Percentiles rank a stretch among this genome's conserved stretches.
These are phyloP conservation scores for Mus pahari DNA, from an alignment of 2,113 vertebrate genomes.

Conservation along the genomic window DNA sequence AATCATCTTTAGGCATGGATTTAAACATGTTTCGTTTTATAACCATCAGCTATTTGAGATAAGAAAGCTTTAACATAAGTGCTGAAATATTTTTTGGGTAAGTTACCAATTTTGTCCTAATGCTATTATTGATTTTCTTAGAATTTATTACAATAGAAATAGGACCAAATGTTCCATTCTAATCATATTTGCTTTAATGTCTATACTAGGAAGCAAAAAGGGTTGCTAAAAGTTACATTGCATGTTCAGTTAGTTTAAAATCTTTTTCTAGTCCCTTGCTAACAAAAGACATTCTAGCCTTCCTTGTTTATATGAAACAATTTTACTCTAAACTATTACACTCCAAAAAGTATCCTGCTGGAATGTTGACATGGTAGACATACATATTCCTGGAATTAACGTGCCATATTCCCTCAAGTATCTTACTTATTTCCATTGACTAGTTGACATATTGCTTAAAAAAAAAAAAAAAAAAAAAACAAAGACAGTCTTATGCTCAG, in stretches of 20 bases:
- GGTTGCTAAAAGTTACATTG: constrained; percentile 50
- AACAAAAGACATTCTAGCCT: constrained; percentile 41
- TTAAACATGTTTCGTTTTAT: constrained; percentile 87
- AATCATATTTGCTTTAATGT: constrained; percentile 74
- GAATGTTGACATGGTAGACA: constrained; percentile 53
- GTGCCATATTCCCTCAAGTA: constrained; percentile 1
- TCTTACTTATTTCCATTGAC: constrained; percentile 38
- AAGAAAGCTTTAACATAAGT: constrained; percentile 82
- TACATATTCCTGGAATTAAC: constrained; percentile 64
- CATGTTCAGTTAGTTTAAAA: constrained; percentile 44
- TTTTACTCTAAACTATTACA: constrained; percentile 53
- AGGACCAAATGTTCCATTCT: constrained; percentile 67
- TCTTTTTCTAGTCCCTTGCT: constrained; percentile 65
- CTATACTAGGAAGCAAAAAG: constrained; percentile 63
- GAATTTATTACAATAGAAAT: constrained; percentile 75
- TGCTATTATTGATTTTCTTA: constrained; percentile 83
- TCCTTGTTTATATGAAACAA: constrained; percentile 61
- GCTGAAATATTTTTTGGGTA: constrained; percentile 76
- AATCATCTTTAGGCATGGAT: constrained; percentile 86
- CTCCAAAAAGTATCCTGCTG: constrained; percentile 38
- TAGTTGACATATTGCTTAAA: constrained; percentile 2
- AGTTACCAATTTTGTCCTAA: constrained; percentile 81
- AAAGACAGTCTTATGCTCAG: background rate
- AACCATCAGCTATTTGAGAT: constrained; percentile 83
- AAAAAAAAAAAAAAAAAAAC: background rate